Evolutionary conservation across 2,888 invertebrate genomes (phyloP), one percentile per base, ranked within the genome.

Genomic region (Aricia artaxerxes): DNA sequence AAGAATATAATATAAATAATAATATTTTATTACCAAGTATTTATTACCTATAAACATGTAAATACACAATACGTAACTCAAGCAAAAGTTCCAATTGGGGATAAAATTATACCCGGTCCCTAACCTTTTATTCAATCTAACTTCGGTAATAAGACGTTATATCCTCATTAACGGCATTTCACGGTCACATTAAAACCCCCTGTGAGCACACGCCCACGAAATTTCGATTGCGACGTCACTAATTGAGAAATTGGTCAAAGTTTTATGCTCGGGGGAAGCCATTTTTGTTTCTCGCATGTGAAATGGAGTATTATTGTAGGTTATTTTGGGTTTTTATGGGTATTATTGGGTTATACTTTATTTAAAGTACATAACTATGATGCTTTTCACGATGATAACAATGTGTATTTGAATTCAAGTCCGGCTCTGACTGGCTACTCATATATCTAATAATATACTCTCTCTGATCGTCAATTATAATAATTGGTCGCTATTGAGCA

Each of bases 121-220:
- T 9, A 73, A 90, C 90, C 89, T 91, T 92, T 91, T 92, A 93
- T 93, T 93, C 92, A 92, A 92, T 92, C 88, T 90, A 92, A 93
- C 92, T 92, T 92, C 88, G 86, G 89, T 92, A 91, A 92, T 92
- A 89, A 87, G 88, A 89, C 90, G 89, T 92, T 92, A 93, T 92
- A 91, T 91, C 88, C 91, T 91, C 91, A 91, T 92, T 92, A 92
- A 90, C 89, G 90, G 84, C 91, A 91, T 87, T 90, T 89, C 81
- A 82, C 88, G 88, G 86, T 83, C 84, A 90, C 90, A 92, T 92
- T 93, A 92, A 92, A 93, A 93, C 91, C 92, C 88, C 89, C 80
- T 85, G 90, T 90, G 92, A 85, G 80, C 84, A 84, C 85, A 87
- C 90, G 88, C 90, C 90, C 79, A 75, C 61, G 64, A 79, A 80